phyloP scores from a whole-genome alignment of 2,113 vertebrate genomes.

The Aldabrachelys gigantea region DNA sequence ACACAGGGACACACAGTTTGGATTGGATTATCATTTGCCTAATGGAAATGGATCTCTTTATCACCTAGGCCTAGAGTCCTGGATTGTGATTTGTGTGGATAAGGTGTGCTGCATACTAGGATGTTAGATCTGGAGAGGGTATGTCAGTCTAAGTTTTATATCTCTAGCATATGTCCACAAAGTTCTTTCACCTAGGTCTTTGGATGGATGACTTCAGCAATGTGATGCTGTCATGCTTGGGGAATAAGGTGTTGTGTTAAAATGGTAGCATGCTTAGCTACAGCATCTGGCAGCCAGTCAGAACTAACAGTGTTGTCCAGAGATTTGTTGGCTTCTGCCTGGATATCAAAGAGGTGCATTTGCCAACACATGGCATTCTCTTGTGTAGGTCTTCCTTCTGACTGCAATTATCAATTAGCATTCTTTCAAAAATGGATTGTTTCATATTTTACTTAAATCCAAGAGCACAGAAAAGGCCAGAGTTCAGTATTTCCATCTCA shows the following conservation, averaged over 20 bases:
- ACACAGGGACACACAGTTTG: neutral
- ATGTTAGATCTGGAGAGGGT: accelerated
- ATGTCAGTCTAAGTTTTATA: accelerated
- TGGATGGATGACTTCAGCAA: neutral
- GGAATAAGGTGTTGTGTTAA: neutral
- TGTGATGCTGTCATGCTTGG: neutral
- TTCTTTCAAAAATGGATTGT: neutral
- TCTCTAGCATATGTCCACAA: neutral
- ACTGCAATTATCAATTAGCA: neutral
- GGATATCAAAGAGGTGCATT: neutral
- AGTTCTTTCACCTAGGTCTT: neutral
- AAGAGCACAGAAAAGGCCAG: neutral
- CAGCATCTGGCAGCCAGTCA: neutral
- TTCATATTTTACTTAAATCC: neutral
- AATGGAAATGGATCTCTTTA: accelerated
- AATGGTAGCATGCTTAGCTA: neutral
- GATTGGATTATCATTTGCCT: accelerated
- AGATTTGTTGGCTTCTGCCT: neutral
- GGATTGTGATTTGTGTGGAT: accelerated
- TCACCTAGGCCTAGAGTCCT: accelerated
- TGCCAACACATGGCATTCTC: neutral
- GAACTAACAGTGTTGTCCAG: neutral
- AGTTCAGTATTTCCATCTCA: neutral
- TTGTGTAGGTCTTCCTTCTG: neutral
- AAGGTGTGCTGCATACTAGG: accelerated